Conservation (phyloP, 2,113 vertebrate species). For the Larimichthys polyactis region DNA sequence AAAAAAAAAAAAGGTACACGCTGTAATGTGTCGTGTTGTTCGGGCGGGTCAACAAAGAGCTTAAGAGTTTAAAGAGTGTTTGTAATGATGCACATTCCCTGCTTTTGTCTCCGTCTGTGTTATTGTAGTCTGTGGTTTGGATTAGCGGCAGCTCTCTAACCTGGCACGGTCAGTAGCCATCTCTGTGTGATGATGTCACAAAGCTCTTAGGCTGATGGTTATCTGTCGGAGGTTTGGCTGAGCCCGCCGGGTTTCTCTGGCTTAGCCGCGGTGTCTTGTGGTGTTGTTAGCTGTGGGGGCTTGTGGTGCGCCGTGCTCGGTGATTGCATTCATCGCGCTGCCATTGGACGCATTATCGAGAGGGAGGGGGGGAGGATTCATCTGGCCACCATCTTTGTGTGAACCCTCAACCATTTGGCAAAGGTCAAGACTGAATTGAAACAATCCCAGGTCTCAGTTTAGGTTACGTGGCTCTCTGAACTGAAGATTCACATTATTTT, state of each 20-base stretch:
- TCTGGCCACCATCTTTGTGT: slow-evolving; percentile 4
- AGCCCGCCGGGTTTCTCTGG: slow-evolving; percentile 56
- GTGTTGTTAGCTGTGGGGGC: slow-evolving; percentile 63
- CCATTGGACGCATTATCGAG: slow-evolving; percentile 69
- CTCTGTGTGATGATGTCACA: slow-evolving; percentile 85
- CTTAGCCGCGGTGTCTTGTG: slow-evolving; percentile 70
- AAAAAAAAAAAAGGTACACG: slow-evolving; percentile 13
- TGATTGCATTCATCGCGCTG: slow-evolving; percentile 72
- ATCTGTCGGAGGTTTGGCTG: slow-evolving; percentile 74
- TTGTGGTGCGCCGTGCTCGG: slow-evolving; percentile 57
- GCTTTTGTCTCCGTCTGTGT: slow-evolving; percentile 73
- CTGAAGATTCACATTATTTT: background rate
- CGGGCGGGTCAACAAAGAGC: slow-evolving; percentile 64
- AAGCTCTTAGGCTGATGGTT: slow-evolving; percentile 81
- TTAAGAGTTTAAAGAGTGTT: slow-evolving; percentile 73
- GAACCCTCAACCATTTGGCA: slow-evolving; percentile 53
- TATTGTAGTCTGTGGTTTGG: slow-evolving; percentile 76
- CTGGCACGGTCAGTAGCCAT: slow-evolving; percentile 72
- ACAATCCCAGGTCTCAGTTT: slow-evolving; percentile 41
- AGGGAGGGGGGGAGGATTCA: slow-evolving; percentile 21
- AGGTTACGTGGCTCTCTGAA: slow-evolving; percentile 1
- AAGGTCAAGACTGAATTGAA: slow-evolving; percentile 61
- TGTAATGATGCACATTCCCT: slow-evolving; percentile 74
- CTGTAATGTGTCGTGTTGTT: slow-evolving; percentile 38
- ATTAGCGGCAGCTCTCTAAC: slow-evolving; percentile 72